Percentiles rank a stretch among this genome's conserved stretches.
Evolutionary conservation across 2,113 vertebrate genomes (phyloP).

Genomic region (Strix aluco): DNA sequence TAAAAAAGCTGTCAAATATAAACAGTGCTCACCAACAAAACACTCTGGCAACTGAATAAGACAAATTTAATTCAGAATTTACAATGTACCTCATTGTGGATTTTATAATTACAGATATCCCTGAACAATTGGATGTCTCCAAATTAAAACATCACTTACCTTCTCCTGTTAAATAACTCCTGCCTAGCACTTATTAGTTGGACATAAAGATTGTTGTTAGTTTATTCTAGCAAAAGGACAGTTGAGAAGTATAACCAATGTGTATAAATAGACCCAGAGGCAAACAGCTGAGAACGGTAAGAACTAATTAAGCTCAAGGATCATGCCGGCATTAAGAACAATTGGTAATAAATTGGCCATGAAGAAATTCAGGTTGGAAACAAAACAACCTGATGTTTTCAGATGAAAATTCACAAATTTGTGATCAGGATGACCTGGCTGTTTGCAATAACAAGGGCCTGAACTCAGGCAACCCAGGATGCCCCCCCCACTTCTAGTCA

Average conservation of each 20-base stretch:
- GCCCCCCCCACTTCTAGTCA: not conserved
- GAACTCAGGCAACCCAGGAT: not conserved
- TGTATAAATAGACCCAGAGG: not conserved
- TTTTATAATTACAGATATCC: not conserved
- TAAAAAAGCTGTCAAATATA: constrained; percentile 13
- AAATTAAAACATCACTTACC: not conserved
- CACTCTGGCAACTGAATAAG: not conserved
- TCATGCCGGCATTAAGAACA: not conserved
- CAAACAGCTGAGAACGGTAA: not conserved
- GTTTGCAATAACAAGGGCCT: not conserved
- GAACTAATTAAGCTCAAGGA: not conserved
- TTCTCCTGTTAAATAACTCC: not conserved
- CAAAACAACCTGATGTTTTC: not conserved
- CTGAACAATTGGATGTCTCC: not conserved
- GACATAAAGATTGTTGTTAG: not conserved
- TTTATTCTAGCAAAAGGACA: not conserved
- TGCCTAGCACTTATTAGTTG: not conserved
- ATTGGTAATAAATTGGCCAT: not conserved
- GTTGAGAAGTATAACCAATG: not conserved
- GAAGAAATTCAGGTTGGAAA: not conserved
- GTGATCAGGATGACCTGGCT: not conserved
- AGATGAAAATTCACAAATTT: not conserved
- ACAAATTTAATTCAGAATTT: not conserved
- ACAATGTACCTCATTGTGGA: not conserved
- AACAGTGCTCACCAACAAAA: constrained; percentile 2